These are phyloP conservation scores for Parazoanthus darwini DNA, from an alignment of 92 coral and sea anemone species.

Conservation along the genomic window DNA sequence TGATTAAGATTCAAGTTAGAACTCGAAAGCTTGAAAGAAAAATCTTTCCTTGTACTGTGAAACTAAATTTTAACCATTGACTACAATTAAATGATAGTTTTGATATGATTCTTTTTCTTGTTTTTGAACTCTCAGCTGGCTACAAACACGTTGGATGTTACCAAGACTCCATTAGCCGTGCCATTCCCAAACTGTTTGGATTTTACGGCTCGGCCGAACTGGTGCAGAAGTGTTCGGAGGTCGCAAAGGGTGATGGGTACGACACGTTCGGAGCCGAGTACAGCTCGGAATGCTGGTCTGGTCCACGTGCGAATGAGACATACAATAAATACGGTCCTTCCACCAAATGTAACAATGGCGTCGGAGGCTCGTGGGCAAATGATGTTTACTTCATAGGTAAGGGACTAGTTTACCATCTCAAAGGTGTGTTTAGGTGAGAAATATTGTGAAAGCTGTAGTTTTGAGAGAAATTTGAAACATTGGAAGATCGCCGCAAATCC, in stretches of 20 bases:
- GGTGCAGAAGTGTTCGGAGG: conserved; percentile 12
- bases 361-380: conserved; percentile 38
- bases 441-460: no score
- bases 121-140: neutral
- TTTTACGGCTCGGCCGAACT: conserved; percentile 24
- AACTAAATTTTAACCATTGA: no score
- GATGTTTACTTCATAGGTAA: conserved; percentile 43
- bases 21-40: no score
- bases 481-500: no score
- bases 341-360: conserved; percentile 10
- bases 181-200: conserved; percentile 33
- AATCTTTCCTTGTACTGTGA: no score
- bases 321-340: conserved; percentile 33
- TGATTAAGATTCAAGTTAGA: no score
- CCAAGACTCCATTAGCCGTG: neutral
- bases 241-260: conserved; percentile 22
- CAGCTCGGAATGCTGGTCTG: conserved; percentile 29
- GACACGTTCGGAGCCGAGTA: conserved; percentile 31
- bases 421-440: no score
- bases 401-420: neutral
- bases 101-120: neutral
- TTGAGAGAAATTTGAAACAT: no score
- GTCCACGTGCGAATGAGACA: conserved; percentile 38
- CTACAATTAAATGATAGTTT: no score
- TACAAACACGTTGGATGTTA: conserved; percentile 40